These are phyloP conservation scores for Lissonota sp. DNA, from an alignment of 2,888 invertebrate genomes.

Conservation along the genomic window DNA sequence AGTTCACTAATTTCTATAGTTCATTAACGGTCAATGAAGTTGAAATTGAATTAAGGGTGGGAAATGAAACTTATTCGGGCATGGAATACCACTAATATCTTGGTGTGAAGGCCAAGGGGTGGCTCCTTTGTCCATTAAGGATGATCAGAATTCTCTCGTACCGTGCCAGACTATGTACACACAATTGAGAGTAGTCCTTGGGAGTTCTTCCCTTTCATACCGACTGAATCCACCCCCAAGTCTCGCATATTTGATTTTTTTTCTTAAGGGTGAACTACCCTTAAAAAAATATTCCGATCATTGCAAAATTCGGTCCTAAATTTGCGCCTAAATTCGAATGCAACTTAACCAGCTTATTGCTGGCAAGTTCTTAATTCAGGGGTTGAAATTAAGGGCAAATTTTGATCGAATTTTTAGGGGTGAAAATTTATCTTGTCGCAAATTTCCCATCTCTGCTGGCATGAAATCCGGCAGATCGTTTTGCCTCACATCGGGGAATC, in stretches of 20 bases:
- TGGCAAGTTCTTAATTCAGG: too few relatives aligned
- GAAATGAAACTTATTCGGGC: slow-evolving; percentile 28
- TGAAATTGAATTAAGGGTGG: slow-evolving; percentile 47
- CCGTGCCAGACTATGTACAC: not conserved
- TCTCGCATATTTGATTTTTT: slow-evolving; percentile 36
- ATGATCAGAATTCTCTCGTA: slow-evolving; percentile 16
- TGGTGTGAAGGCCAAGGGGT: slow-evolving; percentile 33
- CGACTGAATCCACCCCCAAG: slow-evolving; percentile 45
- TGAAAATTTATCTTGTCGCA: too few relatives aligned
- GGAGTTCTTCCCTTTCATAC: slow-evolving; percentile 48
- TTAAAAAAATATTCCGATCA: too few relatives aligned
- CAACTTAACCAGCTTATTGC: too few relatives aligned
- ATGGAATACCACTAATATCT: slow-evolving; percentile 35
- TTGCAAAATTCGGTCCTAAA: too few relatives aligned
- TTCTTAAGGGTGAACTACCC: not conserved
- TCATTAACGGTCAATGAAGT: slow-evolving; percentile 50
- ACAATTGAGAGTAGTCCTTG: slow-evolving; percentile 17
- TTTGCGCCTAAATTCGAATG: too few relatives aligned
- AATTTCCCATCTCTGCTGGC: too few relatives aligned
- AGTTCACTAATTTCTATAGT: slow-evolving; percentile 31
- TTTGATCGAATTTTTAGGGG: too few relatives aligned
- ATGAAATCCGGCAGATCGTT: too few relatives aligned
- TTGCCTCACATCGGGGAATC: too few relatives aligned
- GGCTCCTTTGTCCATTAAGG: slow-evolving; percentile 45
- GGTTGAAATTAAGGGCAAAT: too few relatives aligned